phyloP scores from a whole-genome alignment of 2,888 invertebrate genomes.

The Eupithecia exiguata region DNA sequence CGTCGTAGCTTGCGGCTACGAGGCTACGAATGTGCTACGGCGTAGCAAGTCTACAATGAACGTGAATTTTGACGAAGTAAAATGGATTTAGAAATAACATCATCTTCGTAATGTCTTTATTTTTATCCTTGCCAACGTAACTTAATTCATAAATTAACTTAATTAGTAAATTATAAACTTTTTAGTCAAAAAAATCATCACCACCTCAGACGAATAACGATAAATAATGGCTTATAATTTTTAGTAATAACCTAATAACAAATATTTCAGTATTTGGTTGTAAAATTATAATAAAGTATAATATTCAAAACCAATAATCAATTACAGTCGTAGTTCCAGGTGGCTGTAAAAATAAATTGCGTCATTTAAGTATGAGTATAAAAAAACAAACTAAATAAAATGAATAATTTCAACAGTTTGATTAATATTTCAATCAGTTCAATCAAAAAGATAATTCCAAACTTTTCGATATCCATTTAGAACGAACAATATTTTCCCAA shows the following conservation, averaged over 20 bases:
- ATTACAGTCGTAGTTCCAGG: no score
- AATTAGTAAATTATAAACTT: background rate
- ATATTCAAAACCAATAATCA: no score
- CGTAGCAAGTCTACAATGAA: conserved; percentile 21
- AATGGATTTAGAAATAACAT: background rate
- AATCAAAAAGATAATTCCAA: conserved; percentile 28
- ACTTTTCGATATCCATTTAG: conserved; percentile 28
- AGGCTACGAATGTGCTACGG: conserved; percentile 27
- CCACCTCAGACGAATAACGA: background rate
- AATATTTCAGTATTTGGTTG: background rate
- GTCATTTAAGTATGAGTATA: background rate
- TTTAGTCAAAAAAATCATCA: background rate
- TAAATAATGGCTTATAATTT: background rate
- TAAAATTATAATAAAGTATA: no score
- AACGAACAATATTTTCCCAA: conserved; percentile 29
- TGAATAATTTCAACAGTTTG: conserved; percentile 8
- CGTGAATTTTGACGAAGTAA: background rate
- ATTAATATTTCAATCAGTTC: conserved; percentile 10
- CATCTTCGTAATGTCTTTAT: background rate
- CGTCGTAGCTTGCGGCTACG: conserved; percentile 10
- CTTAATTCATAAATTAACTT: background rate
- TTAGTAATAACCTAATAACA: no score
- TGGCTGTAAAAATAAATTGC: no score
- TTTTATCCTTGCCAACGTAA: background rate
- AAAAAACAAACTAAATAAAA: background rate